Percentiles rank a stretch among this genome's conserved stretches.
Evolutionary conservation across 2,113 vertebrate genomes (phyloP).

Genomic region (Puntigrus tetrazona): DNA sequence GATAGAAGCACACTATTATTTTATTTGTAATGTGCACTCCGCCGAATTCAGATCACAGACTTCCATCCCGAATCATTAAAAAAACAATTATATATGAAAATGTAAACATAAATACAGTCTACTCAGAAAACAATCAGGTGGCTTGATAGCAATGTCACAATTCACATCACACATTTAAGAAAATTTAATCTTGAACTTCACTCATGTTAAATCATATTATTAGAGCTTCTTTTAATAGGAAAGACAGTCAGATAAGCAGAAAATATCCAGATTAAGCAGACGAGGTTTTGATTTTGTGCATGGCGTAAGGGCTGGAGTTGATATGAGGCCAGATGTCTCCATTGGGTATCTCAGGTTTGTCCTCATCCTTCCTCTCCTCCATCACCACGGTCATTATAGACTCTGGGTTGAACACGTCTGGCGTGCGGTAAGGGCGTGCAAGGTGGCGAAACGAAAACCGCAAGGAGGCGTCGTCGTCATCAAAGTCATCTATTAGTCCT

Average conservation of each 20-base stretch:
- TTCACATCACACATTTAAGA: background rate
- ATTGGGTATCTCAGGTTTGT: slow-evolving; percentile 60
- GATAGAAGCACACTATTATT: background rate
- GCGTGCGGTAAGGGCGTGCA: slow-evolving; percentile 74
- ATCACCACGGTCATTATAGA: slow-evolving; percentile 76
- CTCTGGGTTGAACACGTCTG: slow-evolving; percentile 76
- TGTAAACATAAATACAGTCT: background rate
- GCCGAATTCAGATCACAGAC: background rate
- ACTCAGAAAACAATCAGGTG: background rate
- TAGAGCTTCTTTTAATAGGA: slow-evolving; percentile 1
- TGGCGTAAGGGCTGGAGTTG: slow-evolving; percentile 82
- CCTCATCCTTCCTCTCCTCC: slow-evolving; percentile 64
- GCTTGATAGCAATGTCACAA: background rate
- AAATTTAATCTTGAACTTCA: background rate
- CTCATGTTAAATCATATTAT: slow-evolving; percentile 2
- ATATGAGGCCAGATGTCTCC: slow-evolving; percentile 84
- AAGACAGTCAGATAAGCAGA: background rate
- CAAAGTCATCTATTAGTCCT: slow-evolving; percentile 73
- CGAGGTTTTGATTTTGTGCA: slow-evolving; percentile 79
- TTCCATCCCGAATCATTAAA: background rate
- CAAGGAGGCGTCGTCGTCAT: slow-evolving; percentile 77
- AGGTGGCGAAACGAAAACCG: slow-evolving; percentile 82
- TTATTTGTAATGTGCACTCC: background rate
- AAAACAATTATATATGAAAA: background rate
- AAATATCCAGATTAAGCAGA: slow-evolving; percentile 61